A percentile compares a stretch with the other conserved stretches of the same genome.
Conservation (phyloP, 2,888 invertebrate species). For the Epirrhoe alternata region DNA sequence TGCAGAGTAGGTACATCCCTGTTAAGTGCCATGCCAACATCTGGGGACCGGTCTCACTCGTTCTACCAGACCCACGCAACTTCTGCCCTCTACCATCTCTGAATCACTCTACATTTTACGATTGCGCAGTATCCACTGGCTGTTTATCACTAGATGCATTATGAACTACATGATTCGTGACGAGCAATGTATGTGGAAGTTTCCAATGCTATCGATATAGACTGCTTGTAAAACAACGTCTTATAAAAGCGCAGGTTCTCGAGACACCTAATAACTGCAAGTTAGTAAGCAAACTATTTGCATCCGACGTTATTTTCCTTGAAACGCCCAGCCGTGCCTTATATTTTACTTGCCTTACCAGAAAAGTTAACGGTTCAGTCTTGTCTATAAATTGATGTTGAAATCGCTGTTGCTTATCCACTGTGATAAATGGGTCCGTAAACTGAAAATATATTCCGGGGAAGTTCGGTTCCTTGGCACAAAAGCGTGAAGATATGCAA, state of each 20-base stretch:
- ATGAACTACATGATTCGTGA: slow-evolving; percentile 4
- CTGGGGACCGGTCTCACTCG: slow-evolving; percentile 82
- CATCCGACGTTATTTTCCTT: slow-evolving; percentile 73
- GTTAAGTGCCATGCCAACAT: slow-evolving; percentile 65
- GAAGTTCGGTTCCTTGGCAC: slow-evolving; percentile 12
- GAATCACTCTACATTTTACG: slow-evolving; percentile 37
- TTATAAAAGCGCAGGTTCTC: slow-evolving; percentile 62
- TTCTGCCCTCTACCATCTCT: slow-evolving; percentile 59
- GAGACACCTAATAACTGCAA: slow-evolving; percentile 66
- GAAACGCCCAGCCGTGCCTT: slow-evolving; percentile 58
- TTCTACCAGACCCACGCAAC: slow-evolving; percentile 78
- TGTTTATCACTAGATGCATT: neutral
- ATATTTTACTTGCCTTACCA: slow-evolving; percentile 56
- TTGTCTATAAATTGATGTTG: slow-evolving; percentile 46
- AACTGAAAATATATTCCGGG: slow-evolving; percentile 25
- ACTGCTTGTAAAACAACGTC: slow-evolving; percentile 38
- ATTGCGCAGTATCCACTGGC: slow-evolving; percentile 40
- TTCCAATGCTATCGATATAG: slow-evolving; percentile 13
- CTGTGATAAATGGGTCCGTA: slow-evolving; percentile 27
- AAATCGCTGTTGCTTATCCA: slow-evolving; percentile 38
- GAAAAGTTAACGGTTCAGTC: slow-evolving; percentile 55
- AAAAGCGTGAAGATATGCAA: slow-evolving; percentile 22
- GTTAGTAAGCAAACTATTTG: slow-evolving; percentile 73
- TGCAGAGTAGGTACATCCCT: slow-evolving; percentile 61
- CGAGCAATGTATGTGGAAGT: slow-evolving; percentile 42